Evolutionary conservation across 2,797 vertebrate genomes (phyloP), one percentile per base, ranked within the genome.

Genomic region (Monodelphis domestica): DNA sequence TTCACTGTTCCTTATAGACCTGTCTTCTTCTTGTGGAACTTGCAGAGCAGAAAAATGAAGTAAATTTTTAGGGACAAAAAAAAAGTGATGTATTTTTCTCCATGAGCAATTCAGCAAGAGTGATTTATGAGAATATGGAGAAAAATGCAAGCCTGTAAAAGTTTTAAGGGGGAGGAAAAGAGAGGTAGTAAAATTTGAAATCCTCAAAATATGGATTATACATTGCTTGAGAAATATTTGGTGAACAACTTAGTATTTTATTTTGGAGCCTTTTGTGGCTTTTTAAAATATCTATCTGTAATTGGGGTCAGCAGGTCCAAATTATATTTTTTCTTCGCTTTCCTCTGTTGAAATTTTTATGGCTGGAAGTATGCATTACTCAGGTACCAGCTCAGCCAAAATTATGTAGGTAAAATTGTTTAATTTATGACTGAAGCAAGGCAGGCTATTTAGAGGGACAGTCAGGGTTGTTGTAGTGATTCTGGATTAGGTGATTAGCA

Each of bases 101-200:
- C 33, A 95, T 92, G 70, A 91, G 54, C 59, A 89, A 78, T 94
- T 70, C 88, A 52, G 11, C 50, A 84, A 94, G 89, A 92, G 51
- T 93, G 93, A 93, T 92, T 95, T 92, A 88, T 87, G 93, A 95
- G 92, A 63, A 88, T 89, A 53, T 70, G 55, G 70, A 94, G 90
- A 96, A 78, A 95, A 95, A 87, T 38, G 70, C 17, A 96, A 95
- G 59, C 45, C 53, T 90, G 94, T 56, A 91, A 89, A n/a, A n/a
- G 45, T 95, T 57, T 96, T 95, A 91, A 90, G 94, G 90, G 89
- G 90, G 90, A 63, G n/a, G 28, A 11, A 63, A 33, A 63, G 12
- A 70, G 38, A 78, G 54, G 89, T 91, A 95, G 21, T 93, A 96
- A 96, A 91, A 95, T 87, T 38, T 88, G 89, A 95, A 93, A 94